Evolutionary conservation across 92 coral and sea anemone genomes (phyloP).

Genomic region (Epizoanthus scotinus): DNA sequence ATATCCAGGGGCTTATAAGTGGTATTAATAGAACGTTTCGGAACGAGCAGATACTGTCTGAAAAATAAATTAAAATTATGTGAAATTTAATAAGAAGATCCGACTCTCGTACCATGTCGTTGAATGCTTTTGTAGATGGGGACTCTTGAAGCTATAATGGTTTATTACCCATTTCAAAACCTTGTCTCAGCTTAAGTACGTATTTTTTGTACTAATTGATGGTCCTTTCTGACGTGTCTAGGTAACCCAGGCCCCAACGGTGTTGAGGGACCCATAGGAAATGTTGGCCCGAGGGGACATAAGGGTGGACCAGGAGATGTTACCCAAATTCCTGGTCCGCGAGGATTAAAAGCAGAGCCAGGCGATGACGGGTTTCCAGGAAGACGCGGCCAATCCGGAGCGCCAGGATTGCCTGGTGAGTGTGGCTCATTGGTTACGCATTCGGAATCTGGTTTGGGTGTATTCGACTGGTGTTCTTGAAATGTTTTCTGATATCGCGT

Average conservation of each 20-base stretch:
- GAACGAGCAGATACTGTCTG: no score
- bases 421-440: no score
- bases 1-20: no score
- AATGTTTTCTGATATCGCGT: background rate
- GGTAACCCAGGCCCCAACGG: slow-evolving; percentile 24
- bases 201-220: background rate
- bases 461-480: background rate
- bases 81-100: no score
- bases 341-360: slow-evolving; percentile 17
- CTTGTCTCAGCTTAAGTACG: no score
- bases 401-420: slow-evolving; percentile 12
- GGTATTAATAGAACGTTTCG: no score
- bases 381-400: slow-evolving; percentile 9
- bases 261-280: background rate
- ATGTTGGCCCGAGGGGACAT: background rate
- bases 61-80: no score
- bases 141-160: no score
- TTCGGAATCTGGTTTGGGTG: no score
- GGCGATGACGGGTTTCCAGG: background rate
- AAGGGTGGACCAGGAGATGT: background rate
- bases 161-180: no score
- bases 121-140: no score
- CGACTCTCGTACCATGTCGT: no score
- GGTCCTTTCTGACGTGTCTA: background rate
- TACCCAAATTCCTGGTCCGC: slow-evolving; percentile 20